Evolutionary conservation across 2,888 invertebrate species (phyloP), one percentile per base, ranked within the genome.

Genomic region (Rhabditoides inermis): DNA sequence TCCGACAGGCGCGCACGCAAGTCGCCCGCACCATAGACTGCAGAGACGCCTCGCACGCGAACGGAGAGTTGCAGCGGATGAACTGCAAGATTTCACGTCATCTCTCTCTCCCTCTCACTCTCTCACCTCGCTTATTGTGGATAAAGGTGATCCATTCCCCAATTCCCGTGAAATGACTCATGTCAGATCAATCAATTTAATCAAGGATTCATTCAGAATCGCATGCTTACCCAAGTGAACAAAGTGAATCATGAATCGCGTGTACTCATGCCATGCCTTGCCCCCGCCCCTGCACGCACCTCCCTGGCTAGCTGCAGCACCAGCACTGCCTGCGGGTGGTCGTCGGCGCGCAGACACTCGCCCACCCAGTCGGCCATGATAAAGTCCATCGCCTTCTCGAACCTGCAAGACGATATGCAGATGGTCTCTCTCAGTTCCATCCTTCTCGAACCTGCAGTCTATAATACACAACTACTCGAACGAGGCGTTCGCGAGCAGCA

Each of bases 321-420:
- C 7, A 46, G 7, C 35, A 49, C 23, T 10, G 55, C 41, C 10
- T 48, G 47, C 0, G 51, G 51, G 42, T 53, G 32, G 25, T 56
- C 55, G 20, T 58, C 53, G 5, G n/a, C 25, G 20, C 25, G n/a
- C 3, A 63, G 44, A 26, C 49, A 45, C 0, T 47, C 23, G 35
- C 46, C 30, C 23, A 65, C 48, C 65, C 65, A 65, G 3, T 55
- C 53, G 5, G 58, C 48, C 6, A 65, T 35, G 27, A 65, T 49
- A 45, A 48, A 45, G 37, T 60, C 60, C 57, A 57, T 57, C n/a
- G 53, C 53, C 59, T 59, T 18, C 27, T 49, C 28, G 12, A 3
- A 28, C 25, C 32, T 7, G 10, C 7, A 10, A 26, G 18, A 22
- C 23, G 22, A 12, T 10, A 18, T 10, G 7, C 12, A 1, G 1